These are phyloP conservation scores for Heliconius nattereri DNA, from an alignment of 1,140 invertebrate species.

Conservation along the genomic window DNA sequence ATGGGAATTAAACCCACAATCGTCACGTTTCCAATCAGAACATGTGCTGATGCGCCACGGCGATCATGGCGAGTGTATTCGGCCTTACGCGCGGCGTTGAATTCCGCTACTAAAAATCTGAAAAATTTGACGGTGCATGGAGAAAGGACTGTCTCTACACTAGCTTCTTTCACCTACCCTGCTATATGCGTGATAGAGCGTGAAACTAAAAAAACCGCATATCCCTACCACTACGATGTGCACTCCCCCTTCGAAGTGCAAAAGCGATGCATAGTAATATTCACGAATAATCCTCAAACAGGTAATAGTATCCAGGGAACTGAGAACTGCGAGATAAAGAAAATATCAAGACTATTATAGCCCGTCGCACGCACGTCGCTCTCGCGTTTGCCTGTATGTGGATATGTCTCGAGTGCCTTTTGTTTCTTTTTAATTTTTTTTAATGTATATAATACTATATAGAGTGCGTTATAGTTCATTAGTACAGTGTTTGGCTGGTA, in stretches of 20 bases:
- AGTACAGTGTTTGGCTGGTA: too few relatives aligned
- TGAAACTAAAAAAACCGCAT: background rate
- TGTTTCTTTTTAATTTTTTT: background rate
- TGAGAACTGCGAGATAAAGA: conserved; percentile 71
- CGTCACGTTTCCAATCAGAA: too few relatives aligned
- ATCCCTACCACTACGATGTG: conserved; percentile 25
- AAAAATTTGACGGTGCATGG: too few relatives aligned
- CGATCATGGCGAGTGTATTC: too few relatives aligned
- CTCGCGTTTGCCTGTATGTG: conserved; percentile 41
- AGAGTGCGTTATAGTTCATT: too few relatives aligned
- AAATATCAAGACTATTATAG: conserved; percentile 77
- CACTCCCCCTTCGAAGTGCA: conserved; percentile 38
- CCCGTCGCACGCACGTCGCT: conserved; percentile 67
- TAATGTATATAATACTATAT: background rate
- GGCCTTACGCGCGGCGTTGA: too few relatives aligned
- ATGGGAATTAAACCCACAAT: too few relatives aligned
- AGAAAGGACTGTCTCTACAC: background rate
- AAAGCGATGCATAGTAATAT: conserved; percentile 56
- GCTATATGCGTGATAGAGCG: background rate
- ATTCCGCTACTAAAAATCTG: too few relatives aligned
- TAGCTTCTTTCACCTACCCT: background rate
- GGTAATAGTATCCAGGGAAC: conserved; percentile 66
- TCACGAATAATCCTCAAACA: conserved; percentile 75
- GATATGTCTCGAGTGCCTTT: conserved; percentile 39
- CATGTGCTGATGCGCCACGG: too few relatives aligned